phyloP scores from a whole-genome alignment of 2,113 vertebrate genomes.

The Mesoclemmys tuberculata region DNA sequence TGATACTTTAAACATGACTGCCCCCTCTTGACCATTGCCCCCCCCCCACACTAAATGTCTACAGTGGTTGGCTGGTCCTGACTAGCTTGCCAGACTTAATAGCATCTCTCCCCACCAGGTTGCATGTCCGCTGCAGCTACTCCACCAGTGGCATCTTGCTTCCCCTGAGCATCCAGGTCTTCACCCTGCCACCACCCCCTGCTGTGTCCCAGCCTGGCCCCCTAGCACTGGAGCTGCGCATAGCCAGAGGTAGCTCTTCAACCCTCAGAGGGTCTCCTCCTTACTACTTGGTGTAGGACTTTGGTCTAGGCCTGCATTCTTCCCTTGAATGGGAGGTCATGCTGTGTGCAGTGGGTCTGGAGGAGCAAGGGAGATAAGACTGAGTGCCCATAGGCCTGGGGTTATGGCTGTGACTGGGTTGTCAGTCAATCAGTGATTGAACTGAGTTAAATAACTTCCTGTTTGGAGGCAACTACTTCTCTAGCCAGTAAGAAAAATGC shows the following conservation, averaged over 20 bases:
- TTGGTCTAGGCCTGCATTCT: background rate
- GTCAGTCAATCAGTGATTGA: background rate
- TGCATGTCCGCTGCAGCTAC: conserved; percentile 68
- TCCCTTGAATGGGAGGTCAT: background rate
- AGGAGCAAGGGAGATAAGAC: background rate
- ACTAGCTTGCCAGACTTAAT: background rate
- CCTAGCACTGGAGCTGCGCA: conserved; percentile 67
- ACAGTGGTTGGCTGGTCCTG: background rate
- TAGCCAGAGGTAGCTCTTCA: conserved; percentile 62
- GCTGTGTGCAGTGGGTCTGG: background rate
- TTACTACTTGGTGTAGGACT: background rate
- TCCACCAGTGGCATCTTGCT: background rate
- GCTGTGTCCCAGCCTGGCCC: conserved; percentile 45
- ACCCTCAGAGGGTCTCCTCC: background rate
- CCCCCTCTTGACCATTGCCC: background rate
- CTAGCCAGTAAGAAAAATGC: too few relatives aligned
- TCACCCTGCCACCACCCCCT: background rate
- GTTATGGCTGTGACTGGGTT: background rate
- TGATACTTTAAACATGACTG: background rate
- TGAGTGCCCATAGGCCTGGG: too few relatives aligned
- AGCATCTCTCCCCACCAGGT: conserved; percentile 23
- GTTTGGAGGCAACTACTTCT: too few relatives aligned
- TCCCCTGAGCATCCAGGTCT: conserved; percentile 56
- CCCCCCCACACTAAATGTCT: background rate
- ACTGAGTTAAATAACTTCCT: too few relatives aligned